Conservation (phyloP, 1,140 invertebrate species). For the Temnothorax longispinosus region DNA sequence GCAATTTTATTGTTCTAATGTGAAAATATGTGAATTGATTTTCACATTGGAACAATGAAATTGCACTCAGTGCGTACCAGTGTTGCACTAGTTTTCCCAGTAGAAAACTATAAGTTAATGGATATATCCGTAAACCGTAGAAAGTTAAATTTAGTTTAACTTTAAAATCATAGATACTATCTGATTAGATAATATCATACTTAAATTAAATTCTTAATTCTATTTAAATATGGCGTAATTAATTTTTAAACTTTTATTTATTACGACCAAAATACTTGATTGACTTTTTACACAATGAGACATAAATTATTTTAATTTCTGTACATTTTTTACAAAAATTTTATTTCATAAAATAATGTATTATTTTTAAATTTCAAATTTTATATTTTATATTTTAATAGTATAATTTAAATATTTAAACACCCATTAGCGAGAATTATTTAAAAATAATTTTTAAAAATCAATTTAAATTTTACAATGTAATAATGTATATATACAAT, state of each 20-base stretch:
- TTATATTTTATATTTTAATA: background rate
- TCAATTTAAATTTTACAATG: background rate
- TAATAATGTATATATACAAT: background rate
- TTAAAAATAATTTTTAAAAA: background rate
- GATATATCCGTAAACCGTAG: background rate
- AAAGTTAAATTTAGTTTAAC: slow-evolving; percentile 49
- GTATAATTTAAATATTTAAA: background rate
- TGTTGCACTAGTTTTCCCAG: too few species aligned
- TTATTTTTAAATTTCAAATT: too few species aligned
- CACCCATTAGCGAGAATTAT: background rate
- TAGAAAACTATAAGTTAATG: background rate
- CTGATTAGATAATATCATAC: slow-evolving; percentile 40
- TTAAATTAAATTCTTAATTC: slow-evolving; percentile 51
- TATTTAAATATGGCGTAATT: background rate
- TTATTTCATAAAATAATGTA: background rate
- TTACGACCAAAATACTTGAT: background rate
- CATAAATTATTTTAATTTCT: background rate
- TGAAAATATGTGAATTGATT: too few species aligned
- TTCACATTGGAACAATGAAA: too few species aligned
- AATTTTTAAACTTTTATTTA: background rate
- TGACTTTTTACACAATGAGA: background rate
- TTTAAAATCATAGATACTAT: slow-evolving; percentile 1
- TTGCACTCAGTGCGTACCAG: too few species aligned
- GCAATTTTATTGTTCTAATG: too few species aligned
- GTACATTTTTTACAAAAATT: background rate